These are phyloP conservation scores for Enhydra lutris DNA, from an alignment of 2,113 vertebrate genomes.

Conservation along the genomic window DNA sequence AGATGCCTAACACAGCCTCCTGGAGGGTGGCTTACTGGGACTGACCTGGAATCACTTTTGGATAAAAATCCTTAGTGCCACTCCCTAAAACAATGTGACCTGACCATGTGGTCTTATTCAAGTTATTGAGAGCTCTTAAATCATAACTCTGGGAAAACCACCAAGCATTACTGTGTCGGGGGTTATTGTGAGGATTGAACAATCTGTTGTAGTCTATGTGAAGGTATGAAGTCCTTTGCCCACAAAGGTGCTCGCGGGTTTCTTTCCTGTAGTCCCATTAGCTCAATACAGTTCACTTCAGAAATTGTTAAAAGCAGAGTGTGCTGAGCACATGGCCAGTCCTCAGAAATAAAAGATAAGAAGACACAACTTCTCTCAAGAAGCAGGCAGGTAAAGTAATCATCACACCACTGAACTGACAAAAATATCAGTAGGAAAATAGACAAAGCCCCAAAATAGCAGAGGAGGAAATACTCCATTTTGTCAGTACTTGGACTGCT, in stretches of 20 bases:
- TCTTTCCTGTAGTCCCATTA: not conserved
- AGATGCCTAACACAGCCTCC: not conserved
- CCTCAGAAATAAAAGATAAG: not conserved
- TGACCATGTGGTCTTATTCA: not conserved
- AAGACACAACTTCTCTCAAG: not conserved
- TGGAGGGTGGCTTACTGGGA: too few species aligned
- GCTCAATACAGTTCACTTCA: not conserved
- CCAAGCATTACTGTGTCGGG: not conserved
- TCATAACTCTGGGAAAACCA: not conserved
- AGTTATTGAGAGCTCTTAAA: not conserved
- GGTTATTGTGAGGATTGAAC: not conserved
- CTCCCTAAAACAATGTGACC: not conserved
- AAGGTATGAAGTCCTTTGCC: accelerated
- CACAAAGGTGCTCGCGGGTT: too few species aligned
- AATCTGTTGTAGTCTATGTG: not conserved
- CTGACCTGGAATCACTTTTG: not conserved
- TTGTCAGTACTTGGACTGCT: not conserved
- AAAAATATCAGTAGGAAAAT: not conserved
- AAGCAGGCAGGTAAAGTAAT: not conserved
- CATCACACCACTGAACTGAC: not conserved
- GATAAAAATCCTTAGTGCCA: not conserved
- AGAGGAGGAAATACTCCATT: not conserved
- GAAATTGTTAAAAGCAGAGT: not conserved
- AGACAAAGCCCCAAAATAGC: not conserved
- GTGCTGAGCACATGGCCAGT: not conserved